Percentiles rank a stretch among this genome's conserved stretches.
Conservation (phyloP, 1,140 invertebrate species). For the Hypothenemus hampei region DNA sequence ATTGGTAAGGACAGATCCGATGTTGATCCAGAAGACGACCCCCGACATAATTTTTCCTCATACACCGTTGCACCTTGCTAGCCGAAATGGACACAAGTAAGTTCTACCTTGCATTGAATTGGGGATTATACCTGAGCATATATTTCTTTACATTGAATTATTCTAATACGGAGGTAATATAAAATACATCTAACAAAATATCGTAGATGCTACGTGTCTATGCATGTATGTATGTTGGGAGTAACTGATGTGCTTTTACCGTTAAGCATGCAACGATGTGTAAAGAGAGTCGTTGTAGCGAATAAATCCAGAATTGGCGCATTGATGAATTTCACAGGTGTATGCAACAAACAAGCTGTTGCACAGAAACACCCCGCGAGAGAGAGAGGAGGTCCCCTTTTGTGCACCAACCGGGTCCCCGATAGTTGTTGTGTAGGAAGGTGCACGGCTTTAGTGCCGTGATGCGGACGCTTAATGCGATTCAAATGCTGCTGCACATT, state of each 20-base stretch:
- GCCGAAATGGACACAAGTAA: conserved; percentile 87
- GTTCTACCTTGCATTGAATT: conserved; percentile 32
- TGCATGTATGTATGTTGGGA: too few relatives aligned
- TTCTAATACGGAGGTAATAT: too few relatives aligned
- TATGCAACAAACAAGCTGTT: conserved; percentile 40
- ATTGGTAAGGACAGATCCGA: conserved; percentile 73
- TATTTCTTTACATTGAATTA: too few relatives aligned
- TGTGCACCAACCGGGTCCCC: conserved; percentile 23
- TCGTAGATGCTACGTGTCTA: too few relatives aligned
- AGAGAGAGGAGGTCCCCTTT: too few relatives aligned
- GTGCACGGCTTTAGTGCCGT: conserved; percentile 33
- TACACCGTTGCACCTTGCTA: conserved; percentile 90
- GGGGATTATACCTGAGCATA: too few relatives aligned
- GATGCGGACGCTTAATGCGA: conserved; percentile 24
- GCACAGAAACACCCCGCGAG: conserved; percentile 34
- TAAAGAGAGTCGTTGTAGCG: conserved; percentile 21
- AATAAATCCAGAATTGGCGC: conserved; percentile 33
- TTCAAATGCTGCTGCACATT: conserved; percentile 29
- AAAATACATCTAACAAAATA: too few relatives aligned
- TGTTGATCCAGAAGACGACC: conserved; percentile 63
- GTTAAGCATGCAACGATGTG: conserved; percentile 23
- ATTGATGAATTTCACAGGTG: conserved; percentile 35
- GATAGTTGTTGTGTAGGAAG: conserved; percentile 21
- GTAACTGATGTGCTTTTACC: conserved; percentile 14
- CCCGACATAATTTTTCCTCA: conserved; percentile 64